These are phyloP conservation scores for Linurgus olivaceus DNA, from an alignment of 2,797 vertebrate species.

Conservation along the genomic window DNA sequence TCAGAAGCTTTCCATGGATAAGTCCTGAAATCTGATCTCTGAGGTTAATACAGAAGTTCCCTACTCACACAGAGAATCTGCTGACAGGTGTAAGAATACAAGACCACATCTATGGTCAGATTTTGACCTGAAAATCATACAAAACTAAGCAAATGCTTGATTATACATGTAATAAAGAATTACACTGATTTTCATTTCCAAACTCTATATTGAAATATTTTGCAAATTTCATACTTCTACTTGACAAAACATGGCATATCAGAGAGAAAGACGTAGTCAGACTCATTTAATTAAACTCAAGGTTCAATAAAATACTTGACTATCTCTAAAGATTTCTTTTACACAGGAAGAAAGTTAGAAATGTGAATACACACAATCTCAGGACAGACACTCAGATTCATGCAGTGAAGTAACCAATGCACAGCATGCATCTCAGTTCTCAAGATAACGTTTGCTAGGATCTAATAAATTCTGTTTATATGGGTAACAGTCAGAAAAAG, in stretches of 20 bases:
- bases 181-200: not conserved
- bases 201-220: not conserved
- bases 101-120: not conserved
- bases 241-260: not conserved
- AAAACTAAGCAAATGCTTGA: not conserved
- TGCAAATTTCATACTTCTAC: not conserved
- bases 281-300: conserved; percentile 6
- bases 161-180: not conserved
- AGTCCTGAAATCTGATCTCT: not conserved
- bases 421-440: not conserved
- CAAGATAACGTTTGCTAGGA: not conserved
- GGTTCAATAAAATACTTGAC: not conserved
- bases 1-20: not conserved
- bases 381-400: conserved; percentile 14
- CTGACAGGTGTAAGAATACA: not conserved
- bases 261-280: not conserved
- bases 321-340: not conserved
- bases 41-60: not conserved
- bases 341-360: not conserved
- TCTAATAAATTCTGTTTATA: conserved; percentile 3
- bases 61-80: not conserved
- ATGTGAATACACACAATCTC: not conserved
- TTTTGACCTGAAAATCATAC: not conserved
- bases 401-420: not conserved
- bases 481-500: not conserved